phyloP scores from a whole-genome alignment of 2,888 invertebrate genomes.

The Apomyelois bistriatella region DNA sequence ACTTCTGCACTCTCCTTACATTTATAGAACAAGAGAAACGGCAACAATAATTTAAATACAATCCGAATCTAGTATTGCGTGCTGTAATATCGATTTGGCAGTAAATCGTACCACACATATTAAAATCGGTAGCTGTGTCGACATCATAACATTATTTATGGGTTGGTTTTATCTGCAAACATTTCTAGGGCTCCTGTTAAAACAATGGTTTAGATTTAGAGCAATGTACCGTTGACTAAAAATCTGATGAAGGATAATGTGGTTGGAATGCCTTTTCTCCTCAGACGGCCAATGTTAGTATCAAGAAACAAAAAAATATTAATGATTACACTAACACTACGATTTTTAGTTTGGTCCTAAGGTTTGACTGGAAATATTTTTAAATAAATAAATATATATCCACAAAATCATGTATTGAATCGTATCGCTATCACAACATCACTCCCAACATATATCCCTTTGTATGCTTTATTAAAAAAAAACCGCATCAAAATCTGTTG shows the following conservation, averaged over 20 bases:
- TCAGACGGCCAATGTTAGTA: neutral
- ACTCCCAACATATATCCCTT: no score
- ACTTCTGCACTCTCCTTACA: neutral
- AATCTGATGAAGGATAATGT: neutral
- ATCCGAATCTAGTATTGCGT: slow-evolving; percentile 24
- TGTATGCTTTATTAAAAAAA: no score
- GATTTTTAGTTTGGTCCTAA: no score
- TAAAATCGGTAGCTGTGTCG: slow-evolving; percentile 55
- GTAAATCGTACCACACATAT: slow-evolving; percentile 50
- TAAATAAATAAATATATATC: no score
- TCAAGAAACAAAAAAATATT: neutral
- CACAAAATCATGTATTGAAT: no score
- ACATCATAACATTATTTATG: slow-evolving; percentile 54
- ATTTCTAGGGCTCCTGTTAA: slow-evolving; percentile 28
- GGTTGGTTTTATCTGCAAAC: slow-evolving; percentile 44
- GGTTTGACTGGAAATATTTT: no score
- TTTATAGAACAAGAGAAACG: slow-evolving; percentile 23
- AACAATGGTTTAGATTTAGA: slow-evolving; percentile 47
- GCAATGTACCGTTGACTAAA: slow-evolving; percentile 46
- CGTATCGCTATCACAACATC: no score
- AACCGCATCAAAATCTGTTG: no score
- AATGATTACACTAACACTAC: no score
- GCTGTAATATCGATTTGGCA: slow-evolving; percentile 39
- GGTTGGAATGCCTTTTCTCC: neutral
- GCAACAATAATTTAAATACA: slow-evolving; percentile 37